Evolutionary conservation across 1,140 invertebrate genomes (phyloP).

Genomic region (Drosophila virilis): DNA sequence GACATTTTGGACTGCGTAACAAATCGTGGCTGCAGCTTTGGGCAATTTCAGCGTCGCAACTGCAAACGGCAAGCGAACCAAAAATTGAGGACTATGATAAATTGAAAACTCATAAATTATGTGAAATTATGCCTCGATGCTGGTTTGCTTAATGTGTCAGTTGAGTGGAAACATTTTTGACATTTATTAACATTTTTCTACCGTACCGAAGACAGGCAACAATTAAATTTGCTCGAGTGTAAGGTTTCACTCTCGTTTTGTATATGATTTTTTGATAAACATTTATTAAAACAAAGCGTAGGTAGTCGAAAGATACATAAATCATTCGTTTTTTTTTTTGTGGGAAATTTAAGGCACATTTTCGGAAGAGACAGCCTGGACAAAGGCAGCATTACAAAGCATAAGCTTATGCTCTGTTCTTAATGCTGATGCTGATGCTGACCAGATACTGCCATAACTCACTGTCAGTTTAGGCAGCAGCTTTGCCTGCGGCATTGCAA

Average conservation of each 20-base stretch:
- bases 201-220: constrained; percentile 14
- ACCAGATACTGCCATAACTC: constrained; percentile 71
- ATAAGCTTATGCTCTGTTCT: constrained; percentile 27
- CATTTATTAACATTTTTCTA: constrained; percentile 76
- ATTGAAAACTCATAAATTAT: constrained; percentile 82
- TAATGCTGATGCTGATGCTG: constrained; percentile 39
- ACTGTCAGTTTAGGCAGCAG: constrained; percentile 63
- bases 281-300: constrained; percentile 62
- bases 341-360: constrained; percentile 43
- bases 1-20: constrained; percentile 51
- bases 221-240: constrained; percentile 62
- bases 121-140: constrained; percentile 62
- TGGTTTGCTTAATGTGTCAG: constrained; percentile 68
- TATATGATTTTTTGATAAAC: constrained; percentile 25
- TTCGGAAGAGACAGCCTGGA: constrained; percentile 30
- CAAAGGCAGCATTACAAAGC: constrained; percentile 15
- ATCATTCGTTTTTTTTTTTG: constrained; percentile 53
- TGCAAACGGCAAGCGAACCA: background rate
- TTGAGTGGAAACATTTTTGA: constrained; percentile 72
- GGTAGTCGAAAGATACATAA: constrained; percentile 63
- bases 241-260: background rate
- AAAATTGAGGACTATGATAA: constrained; percentile 51
- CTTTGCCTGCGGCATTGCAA: constrained; percentile 43
- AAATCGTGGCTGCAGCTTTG: constrained; percentile 32
- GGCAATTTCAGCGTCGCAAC: constrained; percentile 1